Percentiles rank a stretch among this genome's conserved stretches.
Evolutionary conservation across 2,797 vertebrate genomes (phyloP).

Genomic region (Acomys russatus): DNA sequence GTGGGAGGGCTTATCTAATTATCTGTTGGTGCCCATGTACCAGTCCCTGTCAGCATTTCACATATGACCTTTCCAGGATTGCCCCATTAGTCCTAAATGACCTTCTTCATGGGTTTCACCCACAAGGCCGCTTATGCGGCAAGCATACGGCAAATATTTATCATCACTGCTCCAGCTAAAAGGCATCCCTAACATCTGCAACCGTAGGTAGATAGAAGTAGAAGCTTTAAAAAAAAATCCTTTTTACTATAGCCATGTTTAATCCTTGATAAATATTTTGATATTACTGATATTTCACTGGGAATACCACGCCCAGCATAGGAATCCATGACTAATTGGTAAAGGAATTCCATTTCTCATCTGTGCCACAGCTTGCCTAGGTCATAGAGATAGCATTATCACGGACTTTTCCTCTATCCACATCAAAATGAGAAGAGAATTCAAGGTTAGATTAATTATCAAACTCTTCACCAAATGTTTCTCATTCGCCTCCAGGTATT

Average conservation of each 20-base stretch:
- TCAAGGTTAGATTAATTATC: neutral
- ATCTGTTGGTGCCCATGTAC: neutral
- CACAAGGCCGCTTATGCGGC: too few relatives aligned
- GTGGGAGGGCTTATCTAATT: neutral
- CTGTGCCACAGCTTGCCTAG: neutral
- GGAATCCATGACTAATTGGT: neutral
- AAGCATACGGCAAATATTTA: neutral
- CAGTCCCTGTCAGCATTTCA: neutral
- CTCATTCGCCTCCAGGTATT: neutral
- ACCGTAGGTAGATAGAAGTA: neutral
- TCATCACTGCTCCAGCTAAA: neutral
- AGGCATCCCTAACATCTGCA: neutral
- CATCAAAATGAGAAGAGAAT: neutral
- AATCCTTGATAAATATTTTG: neutral
- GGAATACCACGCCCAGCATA: neutral
- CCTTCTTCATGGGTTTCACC: neutral
- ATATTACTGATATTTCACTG: neutral
- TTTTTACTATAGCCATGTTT: neutral
- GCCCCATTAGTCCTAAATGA: neutral
- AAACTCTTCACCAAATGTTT: neutral
- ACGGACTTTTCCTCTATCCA: neutral
- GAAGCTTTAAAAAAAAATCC: neutral
- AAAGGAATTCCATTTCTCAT: neutral
- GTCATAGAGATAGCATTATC: neutral
- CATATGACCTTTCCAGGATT: neutral